Percentiles rank a stretch among this genome's conserved stretches.
phyloP scores from a whole-genome alignment of 2,888 invertebrate species.

The Nemurella pictetii region DNA sequence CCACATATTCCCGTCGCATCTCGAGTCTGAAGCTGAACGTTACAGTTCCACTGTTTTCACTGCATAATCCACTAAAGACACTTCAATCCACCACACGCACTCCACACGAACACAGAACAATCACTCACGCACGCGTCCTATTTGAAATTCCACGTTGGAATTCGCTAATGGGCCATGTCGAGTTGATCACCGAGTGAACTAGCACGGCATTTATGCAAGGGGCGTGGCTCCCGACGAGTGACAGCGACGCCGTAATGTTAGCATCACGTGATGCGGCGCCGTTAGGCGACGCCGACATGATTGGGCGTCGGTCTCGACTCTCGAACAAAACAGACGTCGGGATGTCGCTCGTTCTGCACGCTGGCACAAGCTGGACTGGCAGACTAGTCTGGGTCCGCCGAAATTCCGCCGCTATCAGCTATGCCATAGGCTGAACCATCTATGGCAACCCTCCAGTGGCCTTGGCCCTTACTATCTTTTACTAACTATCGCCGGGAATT shows the following conservation, averaged over 20 bases:
- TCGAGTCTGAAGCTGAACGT: too few relatives aligned
- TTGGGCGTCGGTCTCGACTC: background rate
- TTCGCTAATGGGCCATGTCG: background rate
- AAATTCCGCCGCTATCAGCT: too few relatives aligned
- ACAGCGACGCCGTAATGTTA: background rate
- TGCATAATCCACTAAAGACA: too few relatives aligned
- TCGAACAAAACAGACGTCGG: background rate
- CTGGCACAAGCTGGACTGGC: too few relatives aligned
- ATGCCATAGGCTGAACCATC: too few relatives aligned
- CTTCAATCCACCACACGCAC: background rate
- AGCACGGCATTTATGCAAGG: background rate
- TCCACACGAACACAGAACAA: background rate
- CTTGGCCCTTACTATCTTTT: too few relatives aligned
- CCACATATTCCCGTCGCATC: too few relatives aligned
- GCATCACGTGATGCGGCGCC: background rate
- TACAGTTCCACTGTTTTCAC: too few relatives aligned
- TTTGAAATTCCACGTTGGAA: background rate
- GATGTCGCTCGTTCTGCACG: background rate
- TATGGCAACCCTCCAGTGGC: too few relatives aligned
- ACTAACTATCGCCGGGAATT: too few relatives aligned
- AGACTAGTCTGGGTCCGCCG: too few relatives aligned
- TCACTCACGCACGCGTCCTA: background rate
- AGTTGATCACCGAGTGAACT: background rate
- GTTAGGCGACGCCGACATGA: background rate
- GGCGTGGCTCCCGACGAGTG: background rate